Conservation (phyloP, 1,140 invertebrate species). For the Orchesella cincta region DNA sequence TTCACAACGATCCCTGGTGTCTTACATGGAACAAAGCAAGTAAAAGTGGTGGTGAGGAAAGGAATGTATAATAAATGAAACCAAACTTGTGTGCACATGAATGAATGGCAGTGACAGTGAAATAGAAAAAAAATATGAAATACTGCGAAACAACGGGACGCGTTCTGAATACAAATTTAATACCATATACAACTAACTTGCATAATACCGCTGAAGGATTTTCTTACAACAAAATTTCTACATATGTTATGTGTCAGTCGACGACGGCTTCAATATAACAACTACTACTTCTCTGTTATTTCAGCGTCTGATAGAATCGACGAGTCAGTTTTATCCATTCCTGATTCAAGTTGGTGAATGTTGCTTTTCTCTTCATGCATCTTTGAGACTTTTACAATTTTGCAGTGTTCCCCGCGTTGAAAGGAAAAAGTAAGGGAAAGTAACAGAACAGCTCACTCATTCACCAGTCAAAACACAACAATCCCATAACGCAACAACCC, state of each 20-base stretch:
- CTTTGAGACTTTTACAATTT: no score
- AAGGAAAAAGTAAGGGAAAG: not conserved
- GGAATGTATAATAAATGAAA: not conserved
- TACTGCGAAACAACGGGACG: not conserved
- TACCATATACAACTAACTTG: not conserved
- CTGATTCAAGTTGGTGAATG: not conserved
- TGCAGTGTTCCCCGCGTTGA: no score
- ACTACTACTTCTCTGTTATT: not conserved
- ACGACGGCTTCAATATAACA: not conserved
- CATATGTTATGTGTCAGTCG: not conserved
- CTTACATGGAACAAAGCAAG: not conserved
- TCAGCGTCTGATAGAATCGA: not conserved
- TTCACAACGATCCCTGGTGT: not conserved
- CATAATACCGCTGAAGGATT: no score
- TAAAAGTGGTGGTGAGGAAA: not conserved
- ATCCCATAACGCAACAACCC: not conserved
- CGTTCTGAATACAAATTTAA: slow-evolving; percentile 1
- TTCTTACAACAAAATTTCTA: not conserved
- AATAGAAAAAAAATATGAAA: slow-evolving; percentile 21
- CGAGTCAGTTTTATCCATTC: not conserved
- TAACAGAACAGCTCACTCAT: slow-evolving; percentile 5
- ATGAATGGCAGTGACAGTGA: not conserved
- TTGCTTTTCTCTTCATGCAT: not conserved
- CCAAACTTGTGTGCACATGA: not conserved
- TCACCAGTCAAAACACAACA: not conserved